Base-by-base conservation (phyloP, 2,888 invertebrate species). In the Uloborus plumipes region DNA sequence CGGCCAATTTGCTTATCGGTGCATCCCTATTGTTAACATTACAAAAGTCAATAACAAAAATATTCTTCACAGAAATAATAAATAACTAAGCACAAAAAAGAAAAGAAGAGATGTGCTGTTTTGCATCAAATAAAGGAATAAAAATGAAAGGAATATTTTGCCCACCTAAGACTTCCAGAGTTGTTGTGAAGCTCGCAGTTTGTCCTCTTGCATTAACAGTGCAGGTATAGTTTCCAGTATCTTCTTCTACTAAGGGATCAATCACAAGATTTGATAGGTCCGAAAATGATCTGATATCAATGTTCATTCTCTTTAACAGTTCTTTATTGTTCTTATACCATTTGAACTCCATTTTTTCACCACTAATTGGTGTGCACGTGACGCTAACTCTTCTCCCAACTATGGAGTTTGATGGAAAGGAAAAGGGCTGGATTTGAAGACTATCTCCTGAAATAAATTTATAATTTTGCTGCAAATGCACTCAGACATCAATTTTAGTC, bases 171-270 rank as follows among this genome's bases (percentile, higher is more conserved):
- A 83, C 83, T 26, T 65, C 65, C 58, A 83, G 31, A 6, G 11
- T 16, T 15, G 77, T 55, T 1, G 78, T 69, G 22, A 72, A 69
- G 39, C 72, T 72, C 11, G 53, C 79, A 7, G 74, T 55, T 7
- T 51, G 6, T 6, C 84, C 84, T 50, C 53, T 64, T 14, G 80
- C 49, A 78, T 77, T 85, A 1, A 71, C 84, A 49, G 58, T 49
- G 20, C 85, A 85, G 0, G 81, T 76, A 53, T 85, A 85, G 65
- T 74, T 85, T 20, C 84, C 85, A 61, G 74, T 53, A 51, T 84
- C 74, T n/a, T 72, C 26, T 4, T 74, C 74, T 6, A 58, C 66
- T 59, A 79, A 13, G 6, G 72, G 66, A 26, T 79, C 79, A 50
- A 79, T 72, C 7, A 79, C 62, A 9, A 79, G 49, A 15, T 31